These are phyloP conservation scores for Neelides folsomi DNA, from an alignment of 2,888 invertebrate genomes.

Conservation along the genomic window DNA sequence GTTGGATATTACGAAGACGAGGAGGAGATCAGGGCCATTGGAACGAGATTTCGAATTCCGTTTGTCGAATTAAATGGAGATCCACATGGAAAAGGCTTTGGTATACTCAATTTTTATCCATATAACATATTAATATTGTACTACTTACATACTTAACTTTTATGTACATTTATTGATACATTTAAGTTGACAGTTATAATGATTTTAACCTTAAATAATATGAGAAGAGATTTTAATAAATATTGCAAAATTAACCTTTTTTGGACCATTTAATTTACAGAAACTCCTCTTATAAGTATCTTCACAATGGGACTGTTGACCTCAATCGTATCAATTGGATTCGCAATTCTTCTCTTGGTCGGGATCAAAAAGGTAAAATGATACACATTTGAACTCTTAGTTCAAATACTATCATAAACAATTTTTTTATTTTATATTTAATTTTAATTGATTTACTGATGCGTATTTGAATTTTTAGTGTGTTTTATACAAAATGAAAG, in stretches of 20 bases:
- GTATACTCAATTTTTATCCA: too few species aligned
- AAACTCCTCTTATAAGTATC: too few species aligned
- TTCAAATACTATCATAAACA: too few species aligned
- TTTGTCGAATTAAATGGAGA: slow-evolving; percentile 10
- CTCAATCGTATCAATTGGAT: too few species aligned
- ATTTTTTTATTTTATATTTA: too few species aligned
- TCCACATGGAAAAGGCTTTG: too few species aligned
- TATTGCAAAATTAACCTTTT: neutral
- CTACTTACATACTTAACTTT: too few species aligned
- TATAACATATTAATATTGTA: too few species aligned
- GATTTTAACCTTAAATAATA: slow-evolving; percentile 1
- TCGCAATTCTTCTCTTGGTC: slow-evolving; percentile 4
- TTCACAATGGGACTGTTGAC: too few species aligned
- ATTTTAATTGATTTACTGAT: neutral
- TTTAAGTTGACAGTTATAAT: neutral
- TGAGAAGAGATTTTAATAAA: neutral
- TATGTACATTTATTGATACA: too few species aligned
- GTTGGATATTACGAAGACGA: slow-evolving; percentile 8
- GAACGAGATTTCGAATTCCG: slow-evolving; percentile 14
- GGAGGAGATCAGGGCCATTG: slow-evolving; percentile 7
- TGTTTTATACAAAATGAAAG: slow-evolving; percentile 12
- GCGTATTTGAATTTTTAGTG: slow-evolving; percentile 10
- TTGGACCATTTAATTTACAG: too few species aligned
- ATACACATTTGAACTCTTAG: neutral
- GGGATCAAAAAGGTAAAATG: slow-evolving; percentile 7